Evolutionary conservation across 2,797 vertebrate species (phyloP), one percentile per base, ranked within the genome.

Genomic region (Cheirogaleus major): DNA sequence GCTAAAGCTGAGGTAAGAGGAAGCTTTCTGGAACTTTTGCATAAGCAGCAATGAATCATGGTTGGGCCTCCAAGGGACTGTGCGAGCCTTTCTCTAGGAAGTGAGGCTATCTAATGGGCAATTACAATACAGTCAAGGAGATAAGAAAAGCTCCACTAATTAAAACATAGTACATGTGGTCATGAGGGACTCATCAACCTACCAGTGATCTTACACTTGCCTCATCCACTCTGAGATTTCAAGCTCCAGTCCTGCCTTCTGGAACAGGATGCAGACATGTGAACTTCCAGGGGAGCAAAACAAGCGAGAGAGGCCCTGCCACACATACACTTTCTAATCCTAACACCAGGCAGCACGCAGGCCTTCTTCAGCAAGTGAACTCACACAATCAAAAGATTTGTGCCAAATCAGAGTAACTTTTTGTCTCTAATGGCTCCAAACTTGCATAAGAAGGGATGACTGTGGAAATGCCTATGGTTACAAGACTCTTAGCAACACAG

Each of bases 111-210:
- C 96, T 94, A 79, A 70, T 15, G 10, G 93, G 98, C 97, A 98
- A 98, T 98, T 98, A 98, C 98, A 98, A 98, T 1, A 92, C 88
- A 98, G 98, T 97, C 89, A 97, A 89, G 63, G 91, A 97, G 96
- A 98, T 97, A 98, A 98, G 98, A 96, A 98, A 98, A 98, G 97
- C 98, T 98, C 97, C 48, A 93, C 96, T 98, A 98, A 98, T 98
- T 98, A 98, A 98, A 98, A 97, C 91, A 92, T 75, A 96, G 72
- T 97, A 97, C 86, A 18, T 82, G 79, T 85, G 97, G 89, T 95
- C 98, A 96, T 88, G 72, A 83, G 98, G 95, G 97, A 98, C 93
- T 96, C 97, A 97, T 97, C 97, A 96, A 67, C 98, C 96, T 97
- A 98, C 86, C 87, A 80, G 92, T 92, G 93, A 95, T 97, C 98